A percentile compares a stretch with the other conserved stretches of the same genome.
Conservation (phyloP, 2,113 vertebrate genomes). For the Engystomops pustulosus region DNA sequence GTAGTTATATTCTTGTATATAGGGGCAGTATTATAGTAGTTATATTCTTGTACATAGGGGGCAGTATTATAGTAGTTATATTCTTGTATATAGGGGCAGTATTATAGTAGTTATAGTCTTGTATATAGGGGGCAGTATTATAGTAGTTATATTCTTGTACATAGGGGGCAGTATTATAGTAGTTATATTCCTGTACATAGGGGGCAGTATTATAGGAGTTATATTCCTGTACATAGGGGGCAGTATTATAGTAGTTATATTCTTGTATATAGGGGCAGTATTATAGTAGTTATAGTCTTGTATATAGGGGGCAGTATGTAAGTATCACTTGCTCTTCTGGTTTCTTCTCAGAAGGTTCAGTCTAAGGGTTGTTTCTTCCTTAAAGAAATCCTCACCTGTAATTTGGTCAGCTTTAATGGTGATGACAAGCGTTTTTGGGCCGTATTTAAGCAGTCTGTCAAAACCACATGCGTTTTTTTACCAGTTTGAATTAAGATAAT, state of each 20-base stretch:
- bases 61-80: too few species aligned
- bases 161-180: conserved; percentile 11
- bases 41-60: too few species aligned
- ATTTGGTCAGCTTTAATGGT: conserved; percentile 77
- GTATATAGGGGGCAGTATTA: conserved; percentile 1
- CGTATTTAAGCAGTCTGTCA: too few species aligned
- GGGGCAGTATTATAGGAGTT: conserved; percentile 13
- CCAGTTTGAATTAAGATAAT: too few species aligned
- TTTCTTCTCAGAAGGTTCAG: conserved; percentile 71
- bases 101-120: too few species aligned
- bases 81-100: too few species aligned
- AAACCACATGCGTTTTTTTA: too few species aligned
- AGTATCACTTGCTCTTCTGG: conserved; percentile 70
- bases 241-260: conserved; percentile 22
- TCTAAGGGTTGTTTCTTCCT: conserved; percentile 69
- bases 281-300: conserved; percentile 19
- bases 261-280: not conserved
- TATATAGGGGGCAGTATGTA: not conserved
- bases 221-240: conserved; percentile 1
- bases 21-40: conserved; percentile 3
- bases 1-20: conserved; percentile 6
- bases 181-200: conserved; percentile 10
- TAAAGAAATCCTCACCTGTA: conserved; percentile 75
- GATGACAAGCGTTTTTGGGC: too few species aligned
- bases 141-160: conserved; percentile 8